These are phyloP conservation scores for Drosophila vallismaia DNA, from an alignment of 2,888 invertebrate species.

Conservation along the genomic window DNA sequence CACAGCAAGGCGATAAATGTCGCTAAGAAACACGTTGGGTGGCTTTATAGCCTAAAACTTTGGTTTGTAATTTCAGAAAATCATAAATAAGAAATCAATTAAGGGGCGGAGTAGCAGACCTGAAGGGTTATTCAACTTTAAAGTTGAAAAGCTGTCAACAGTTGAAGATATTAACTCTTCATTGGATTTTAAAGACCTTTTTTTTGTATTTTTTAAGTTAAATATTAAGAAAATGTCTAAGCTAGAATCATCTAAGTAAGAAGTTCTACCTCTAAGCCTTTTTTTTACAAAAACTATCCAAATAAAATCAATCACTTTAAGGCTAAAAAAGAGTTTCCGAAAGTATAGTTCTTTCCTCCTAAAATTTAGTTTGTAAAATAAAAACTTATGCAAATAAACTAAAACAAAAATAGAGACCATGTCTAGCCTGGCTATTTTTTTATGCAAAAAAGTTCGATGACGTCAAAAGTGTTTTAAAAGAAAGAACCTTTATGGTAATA, in stretches of 20 bases:
- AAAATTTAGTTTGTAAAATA: not conserved
- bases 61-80: not conserved
- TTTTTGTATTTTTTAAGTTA: not conserved
- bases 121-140: slow-evolving; percentile 19
- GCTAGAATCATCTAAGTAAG: too few relatives aligned
- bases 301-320: not conserved
- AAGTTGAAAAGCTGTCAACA: not conserved
- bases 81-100: not conserved
- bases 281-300: not conserved
- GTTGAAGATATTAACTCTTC: too few relatives aligned
- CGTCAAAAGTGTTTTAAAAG: slow-evolving; percentile 22
- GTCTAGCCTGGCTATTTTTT: not conserved
- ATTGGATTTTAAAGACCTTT: too few relatives aligned
- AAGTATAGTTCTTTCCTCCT: not conserved
- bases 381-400: not conserved
- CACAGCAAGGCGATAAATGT: slow-evolving; percentile 3
- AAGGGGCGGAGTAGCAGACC: not conserved
- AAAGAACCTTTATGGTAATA: slow-evolving; percentile 24
- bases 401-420: not conserved
- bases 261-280: too few relatives aligned
- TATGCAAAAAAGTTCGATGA: slow-evolving; percentile 5
- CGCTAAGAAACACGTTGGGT: not conserved
- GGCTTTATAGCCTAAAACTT: not conserved
- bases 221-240: not conserved
- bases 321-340: too few relatives aligned